Percentiles rank a stretch among this genome's conserved stretches.
Evolutionary conservation across 2,113 vertebrate species (phyloP).

Genomic region (Passerina amoena): DNA sequence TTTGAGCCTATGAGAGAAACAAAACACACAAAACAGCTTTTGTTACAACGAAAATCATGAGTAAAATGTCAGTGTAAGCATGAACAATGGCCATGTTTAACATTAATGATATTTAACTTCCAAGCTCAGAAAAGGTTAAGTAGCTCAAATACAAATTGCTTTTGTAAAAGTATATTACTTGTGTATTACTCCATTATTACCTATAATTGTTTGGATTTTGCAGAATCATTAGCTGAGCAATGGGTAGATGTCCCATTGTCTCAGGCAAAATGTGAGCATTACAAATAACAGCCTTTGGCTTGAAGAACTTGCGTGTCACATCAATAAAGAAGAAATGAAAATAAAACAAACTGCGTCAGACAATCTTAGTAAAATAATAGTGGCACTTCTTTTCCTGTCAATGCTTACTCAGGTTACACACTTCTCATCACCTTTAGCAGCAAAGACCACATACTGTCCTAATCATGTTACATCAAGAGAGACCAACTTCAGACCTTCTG

Average conservation of each 20-base stretch:
- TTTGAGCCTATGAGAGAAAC: conserved; percentile 81
- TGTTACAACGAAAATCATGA: neutral
- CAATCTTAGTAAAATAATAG: neutral
- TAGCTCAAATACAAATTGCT: neutral
- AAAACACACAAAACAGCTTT: neutral
- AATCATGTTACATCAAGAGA: neutral
- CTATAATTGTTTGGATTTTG: neutral
- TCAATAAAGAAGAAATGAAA: neutral
- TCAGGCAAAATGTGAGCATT: neutral
- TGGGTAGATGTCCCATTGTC: neutral
- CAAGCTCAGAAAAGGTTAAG: neutral
- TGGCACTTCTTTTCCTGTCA: neutral
- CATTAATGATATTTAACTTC: neutral
- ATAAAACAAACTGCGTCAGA: neutral
- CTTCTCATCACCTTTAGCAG: neutral
- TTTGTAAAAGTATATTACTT: neutral
- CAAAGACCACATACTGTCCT: neutral
- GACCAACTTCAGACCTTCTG: neutral
- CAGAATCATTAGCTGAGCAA: neutral
- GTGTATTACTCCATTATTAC: neutral
- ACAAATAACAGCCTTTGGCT: neutral
- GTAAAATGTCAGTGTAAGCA: neutral
- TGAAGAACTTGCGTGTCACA: neutral
- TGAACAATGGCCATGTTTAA: neutral
- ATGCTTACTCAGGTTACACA: rapidly evolving